Evolutionary conservation across 1,140 invertebrate genomes (phyloP).

Genomic region (Trinorchestia longiramus): DNA sequence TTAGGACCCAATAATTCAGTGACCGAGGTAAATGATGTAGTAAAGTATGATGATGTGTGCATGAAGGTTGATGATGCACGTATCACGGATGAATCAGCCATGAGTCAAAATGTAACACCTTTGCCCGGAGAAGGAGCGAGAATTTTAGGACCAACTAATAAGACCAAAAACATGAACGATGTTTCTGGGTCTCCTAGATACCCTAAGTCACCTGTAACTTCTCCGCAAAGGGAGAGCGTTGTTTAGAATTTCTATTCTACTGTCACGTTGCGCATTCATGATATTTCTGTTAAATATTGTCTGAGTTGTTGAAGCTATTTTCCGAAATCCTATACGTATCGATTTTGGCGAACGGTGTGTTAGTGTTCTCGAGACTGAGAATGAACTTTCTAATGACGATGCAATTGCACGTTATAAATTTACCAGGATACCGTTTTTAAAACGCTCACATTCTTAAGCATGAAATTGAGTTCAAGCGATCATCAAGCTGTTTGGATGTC

Average conservation of each 20-base stretch:
- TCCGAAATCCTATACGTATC: background rate
- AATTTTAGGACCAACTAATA: background rate
- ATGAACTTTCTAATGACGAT: background rate
- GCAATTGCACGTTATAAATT: background rate
- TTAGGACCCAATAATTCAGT: background rate
- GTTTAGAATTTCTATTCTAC: background rate
- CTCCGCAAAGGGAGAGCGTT: slow-evolving; percentile 35
- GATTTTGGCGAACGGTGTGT: background rate
- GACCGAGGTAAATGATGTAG: background rate
- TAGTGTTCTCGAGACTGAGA: background rate
- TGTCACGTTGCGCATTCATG: background rate
- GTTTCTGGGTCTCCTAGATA: background rate
- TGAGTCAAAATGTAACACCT: background rate
- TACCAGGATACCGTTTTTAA: background rate
- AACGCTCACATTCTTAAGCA: background rate
- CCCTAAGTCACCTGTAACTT: background rate
- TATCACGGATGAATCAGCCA: background rate
- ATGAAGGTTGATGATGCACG: background rate
- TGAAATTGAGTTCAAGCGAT: background rate
- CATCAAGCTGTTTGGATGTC: background rate
- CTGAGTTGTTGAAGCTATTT: background rate
- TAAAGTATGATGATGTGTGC: background rate
- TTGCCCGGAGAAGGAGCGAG: background rate
- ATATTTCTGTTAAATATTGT: background rate
- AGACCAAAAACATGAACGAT: background rate